Percentiles rank a stretch among this genome's conserved stretches.
phyloP scores from a whole-genome alignment of 2,888 invertebrate species.

The Strigamia maritima region DNA sequence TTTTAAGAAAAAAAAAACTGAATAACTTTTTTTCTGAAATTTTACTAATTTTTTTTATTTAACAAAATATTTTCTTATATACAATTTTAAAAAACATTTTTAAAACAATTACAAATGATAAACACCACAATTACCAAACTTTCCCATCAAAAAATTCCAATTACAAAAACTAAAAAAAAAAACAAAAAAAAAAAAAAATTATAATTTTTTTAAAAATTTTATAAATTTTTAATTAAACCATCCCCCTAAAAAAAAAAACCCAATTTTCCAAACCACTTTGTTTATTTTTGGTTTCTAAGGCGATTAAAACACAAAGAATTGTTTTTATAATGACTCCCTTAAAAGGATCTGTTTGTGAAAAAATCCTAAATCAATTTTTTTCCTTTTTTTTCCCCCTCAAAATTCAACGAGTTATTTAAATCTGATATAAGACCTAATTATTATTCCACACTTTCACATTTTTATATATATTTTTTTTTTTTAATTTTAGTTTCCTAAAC shows the following conservation, averaged over 20 bases:
- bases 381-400: not conserved
- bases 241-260: too few relatives aligned
- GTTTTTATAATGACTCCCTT: too few relatives aligned
- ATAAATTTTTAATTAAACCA: not conserved
- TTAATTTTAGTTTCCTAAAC: not conserved
- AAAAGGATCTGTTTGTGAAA: too few relatives aligned
- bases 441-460: too few relatives aligned
- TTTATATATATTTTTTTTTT: too few relatives aligned
- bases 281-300: too few relatives aligned
- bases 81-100: not conserved
- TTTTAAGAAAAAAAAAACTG: too few relatives aligned
- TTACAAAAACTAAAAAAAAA: not conserved
- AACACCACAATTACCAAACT: not conserved
- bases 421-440: not conserved
- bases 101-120: not conserved
- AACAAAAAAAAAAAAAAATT: not conserved
- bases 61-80: not conserved
- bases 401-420: not conserved
- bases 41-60: too few relatives aligned
- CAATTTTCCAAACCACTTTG: too few relatives aligned
- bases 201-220: not conserved
- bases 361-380: too few relatives aligned
- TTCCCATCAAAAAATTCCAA: not conserved
- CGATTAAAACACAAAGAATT: too few relatives aligned
- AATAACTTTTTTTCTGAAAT: too few relatives aligned